These are phyloP conservation scores for Dendrolimus pini DNA, from an alignment of 2,888 invertebrate species.

Conservation along the genomic window DNA sequence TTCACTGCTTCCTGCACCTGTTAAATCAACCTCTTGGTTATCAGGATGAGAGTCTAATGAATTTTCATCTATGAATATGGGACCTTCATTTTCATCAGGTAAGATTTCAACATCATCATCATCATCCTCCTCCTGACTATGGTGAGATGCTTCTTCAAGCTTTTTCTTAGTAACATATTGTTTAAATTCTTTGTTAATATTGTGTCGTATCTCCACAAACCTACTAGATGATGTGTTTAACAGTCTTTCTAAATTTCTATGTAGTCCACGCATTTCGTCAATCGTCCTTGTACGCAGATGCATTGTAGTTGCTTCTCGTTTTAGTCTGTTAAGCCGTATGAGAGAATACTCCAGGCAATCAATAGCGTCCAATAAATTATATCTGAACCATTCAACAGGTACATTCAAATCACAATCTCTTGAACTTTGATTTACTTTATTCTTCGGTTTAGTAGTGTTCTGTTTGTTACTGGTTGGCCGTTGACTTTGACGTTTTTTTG, in stretches of 20 bases:
- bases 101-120: slow-evolving; percentile 63
- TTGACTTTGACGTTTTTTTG: slow-evolving; percentile 12
- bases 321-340: slow-evolving; percentile 66
- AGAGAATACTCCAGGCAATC: slow-evolving; percentile 76
- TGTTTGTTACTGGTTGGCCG: slow-evolving; percentile 9
- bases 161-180: slow-evolving; percentile 58
- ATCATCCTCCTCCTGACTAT: slow-evolving; percentile 41
- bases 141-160: slow-evolving; percentile 11
- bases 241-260: slow-evolving; percentile 72
- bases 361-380: slow-evolving; percentile 73
- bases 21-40: slow-evolving; percentile 54
- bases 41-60: slow-evolving; percentile 55
- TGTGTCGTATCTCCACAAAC: slow-evolving; percentile 73
- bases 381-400: slow-evolving; percentile 77
- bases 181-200: slow-evolving; percentile 72
- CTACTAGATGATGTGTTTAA: slow-evolving; percentile 71
- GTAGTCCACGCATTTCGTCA: slow-evolving; percentile 68
- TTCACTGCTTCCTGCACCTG: slow-evolving; percentile 57
- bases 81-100: slow-evolving; percentile 57
- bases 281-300: slow-evolving; percentile 63
- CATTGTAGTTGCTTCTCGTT: slow-evolving; percentile 58
- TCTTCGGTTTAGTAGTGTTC: slow-evolving; percentile 20
- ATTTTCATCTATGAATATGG: slow-evolving; percentile 71
- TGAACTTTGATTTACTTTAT: slow-evolving; percentile 15
- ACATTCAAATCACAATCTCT: slow-evolving; percentile 50